Evolutionary conservation across 1,140 invertebrate genomes (phyloP), one percentile per base, ranked within the genome.

Genomic region (Wiebesia pumilae): DNA sequence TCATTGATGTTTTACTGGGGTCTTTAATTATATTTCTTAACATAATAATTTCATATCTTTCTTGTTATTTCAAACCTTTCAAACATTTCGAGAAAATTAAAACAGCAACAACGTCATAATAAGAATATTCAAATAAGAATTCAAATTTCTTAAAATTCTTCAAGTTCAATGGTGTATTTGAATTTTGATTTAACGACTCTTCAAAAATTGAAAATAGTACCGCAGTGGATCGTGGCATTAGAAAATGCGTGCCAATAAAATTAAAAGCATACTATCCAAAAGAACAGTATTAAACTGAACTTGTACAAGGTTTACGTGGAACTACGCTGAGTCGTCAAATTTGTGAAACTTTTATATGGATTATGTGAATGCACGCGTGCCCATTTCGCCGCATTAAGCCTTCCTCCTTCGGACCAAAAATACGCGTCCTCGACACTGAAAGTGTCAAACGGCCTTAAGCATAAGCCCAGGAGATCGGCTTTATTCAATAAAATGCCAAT

Each of bases 381-480:
- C 71, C 16, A 75, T 10, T 43, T 27, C 27, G 24, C 3, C 1
- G 27, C 21, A 27, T 27, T 27, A 62, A 62, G 58, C 24, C 58
- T 62, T 27, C 71, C 24, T 75, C 30, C 38, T 40, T n/a, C 71
- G 33, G 3, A 19, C 67, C 47, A 82, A 71, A 82, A 82, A 71
- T 71, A 67, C 65, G 51, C 38, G 35, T 7, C 65, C 40, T n/a
- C 69, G 81, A 73, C 81, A n/a, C 51, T 51, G 69, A 16, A 75
- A 27, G 24, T n/a, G 67, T 43, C 40, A 24, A 38, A 16, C 38
- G n/a, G 38, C 71, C n/a, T 43, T 40, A 38, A 43, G 27, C 40
- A 0, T 30, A 33, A 19, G 43, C 62, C 4, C 65, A 47, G 19
- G 43, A 67, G 24, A 75, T 43, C 40, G 71, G 71, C 71, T 75